Evolutionary conservation across 2,888 invertebrate species (phyloP), one percentile per base, ranked within the genome.

Genomic region (Noctua janthe): DNA sequence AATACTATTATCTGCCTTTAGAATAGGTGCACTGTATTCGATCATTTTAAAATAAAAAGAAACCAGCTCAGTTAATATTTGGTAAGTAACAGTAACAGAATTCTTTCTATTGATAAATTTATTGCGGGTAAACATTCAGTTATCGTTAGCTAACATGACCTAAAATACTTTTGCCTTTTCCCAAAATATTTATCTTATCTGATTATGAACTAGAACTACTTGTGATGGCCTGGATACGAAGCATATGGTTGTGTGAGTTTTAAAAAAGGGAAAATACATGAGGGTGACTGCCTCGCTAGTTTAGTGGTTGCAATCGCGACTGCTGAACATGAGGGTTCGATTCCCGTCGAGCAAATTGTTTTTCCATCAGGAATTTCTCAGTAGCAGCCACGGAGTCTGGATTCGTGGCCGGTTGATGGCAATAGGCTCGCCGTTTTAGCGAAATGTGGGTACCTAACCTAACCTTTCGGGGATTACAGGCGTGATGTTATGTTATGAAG

Each of bases 161-260:
- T 82, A 80, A 83, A 80, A 82, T 76, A 73, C 79, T 76, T 83
- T 86, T 49, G 29, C 72, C 71, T 77, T 78, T 76, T 20, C 77
- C 80, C 62, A 82, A 87, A 83, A 76, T 64, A 43, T 51, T 47
- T 80, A 64, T 90, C 89, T 89, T 67, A 89, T 90, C 89, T 62
- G 78, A 64, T 77, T 80, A 75, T 74, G 71, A 81, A 85, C 83
- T 83, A 80, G 79, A 72, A 79, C 78, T 80, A 80, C 64, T 76
- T 80, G 59, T 51, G 35, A 8, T 77, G 82, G 11, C 82, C 88
- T 85, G 43, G 80, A 81, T 88, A 29, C 35, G 5, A 29, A 73
- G 3, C 76, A 82, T 71, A 75, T 87, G 87, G 35, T 39, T 54
- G 23, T 74, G 23, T 29, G 29, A 29, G 29, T 74, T 80, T 73